Conservation (phyloP, 2,113 vertebrate genomes). For the Xiphophorus hellerii region DNA sequence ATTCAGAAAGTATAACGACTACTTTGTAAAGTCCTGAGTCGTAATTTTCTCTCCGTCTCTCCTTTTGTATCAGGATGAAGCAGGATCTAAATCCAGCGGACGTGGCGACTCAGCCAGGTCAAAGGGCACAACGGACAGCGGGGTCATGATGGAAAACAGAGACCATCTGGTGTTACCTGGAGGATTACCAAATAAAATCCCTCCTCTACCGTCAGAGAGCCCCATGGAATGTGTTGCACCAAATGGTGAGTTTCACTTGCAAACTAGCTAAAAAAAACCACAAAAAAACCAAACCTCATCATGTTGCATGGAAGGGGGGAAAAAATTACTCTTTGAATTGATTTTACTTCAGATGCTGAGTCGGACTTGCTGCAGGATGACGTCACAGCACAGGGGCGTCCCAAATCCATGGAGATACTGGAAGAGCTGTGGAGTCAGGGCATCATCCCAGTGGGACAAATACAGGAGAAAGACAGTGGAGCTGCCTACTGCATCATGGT, state of each 20-base stretch:
- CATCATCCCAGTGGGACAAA: constrained; percentile 80
- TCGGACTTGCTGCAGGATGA: constrained; percentile 55
- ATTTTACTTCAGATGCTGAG: constrained; percentile 18
- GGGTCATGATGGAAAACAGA: constrained; percentile 72
- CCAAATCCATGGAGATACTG: constrained; percentile 83
- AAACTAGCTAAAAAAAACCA: not conserved
- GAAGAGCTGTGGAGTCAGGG: constrained; percentile 86
- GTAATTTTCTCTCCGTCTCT: not conserved
- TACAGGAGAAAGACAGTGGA: constrained; percentile 47
- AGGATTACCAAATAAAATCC: constrained; percentile 47
- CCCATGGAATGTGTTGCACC: constrained; percentile 11
- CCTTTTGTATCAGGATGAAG: constrained; percentile 45
- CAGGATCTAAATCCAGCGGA: constrained; percentile 40
- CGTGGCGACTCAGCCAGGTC: constrained; percentile 79
- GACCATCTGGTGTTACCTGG: constrained; percentile 53
- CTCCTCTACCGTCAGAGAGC: constrained; percentile 34
- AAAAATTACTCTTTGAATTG: not conserved
- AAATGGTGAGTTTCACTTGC: constrained; percentile 5
- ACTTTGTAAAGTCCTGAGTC: no score
- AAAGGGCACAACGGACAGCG: constrained; percentile 79
- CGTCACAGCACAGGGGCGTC: constrained; percentile 54
- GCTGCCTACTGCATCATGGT: constrained; percentile 79
- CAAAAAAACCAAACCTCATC: no score
- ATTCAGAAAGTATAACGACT: not conserved
- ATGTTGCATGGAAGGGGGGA: not conserved